phyloP scores from a whole-genome alignment of 2,113 vertebrate species.

The Grallaria varia region DNA sequence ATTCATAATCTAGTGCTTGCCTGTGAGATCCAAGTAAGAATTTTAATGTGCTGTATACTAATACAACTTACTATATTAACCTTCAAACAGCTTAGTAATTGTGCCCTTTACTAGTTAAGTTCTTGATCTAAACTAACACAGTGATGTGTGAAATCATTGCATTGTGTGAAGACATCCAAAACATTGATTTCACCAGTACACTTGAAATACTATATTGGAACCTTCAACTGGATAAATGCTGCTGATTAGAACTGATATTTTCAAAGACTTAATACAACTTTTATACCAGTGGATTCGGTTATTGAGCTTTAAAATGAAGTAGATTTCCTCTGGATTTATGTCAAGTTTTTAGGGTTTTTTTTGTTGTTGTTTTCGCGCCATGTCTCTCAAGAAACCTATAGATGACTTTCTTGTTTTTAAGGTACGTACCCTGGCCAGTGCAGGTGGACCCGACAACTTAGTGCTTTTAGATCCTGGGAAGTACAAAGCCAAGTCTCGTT shows the following conservation, averaged over 20 bases:
- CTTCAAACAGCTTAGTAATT: neutral
- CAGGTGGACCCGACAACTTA: conserved; percentile 96
- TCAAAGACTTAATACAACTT: neutral
- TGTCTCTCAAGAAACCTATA: neutral
- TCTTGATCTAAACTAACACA: neutral
- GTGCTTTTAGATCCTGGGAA: conserved; percentile 92
- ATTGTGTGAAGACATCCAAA: neutral
- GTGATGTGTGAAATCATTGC: neutral
- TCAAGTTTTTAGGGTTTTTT: rapidly evolving
- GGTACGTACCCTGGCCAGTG: conserved; percentile 95
- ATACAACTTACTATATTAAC: neutral
- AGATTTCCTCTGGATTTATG: neutral
- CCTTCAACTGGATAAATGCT: neutral
- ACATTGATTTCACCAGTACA: neutral
- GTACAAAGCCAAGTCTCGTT: conserved; percentile 87
- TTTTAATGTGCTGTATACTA: neutral
- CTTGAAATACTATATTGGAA: neutral
- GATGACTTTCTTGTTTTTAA: conserved; percentile 44
- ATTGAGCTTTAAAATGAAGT: neutral
- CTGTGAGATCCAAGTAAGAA: conserved; percentile 96
- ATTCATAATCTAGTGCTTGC: conserved; percentile 94
- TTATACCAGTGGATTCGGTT: neutral
- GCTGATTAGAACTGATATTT: neutral
- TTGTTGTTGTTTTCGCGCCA: neutral
- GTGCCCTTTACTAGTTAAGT: neutral